phyloP scores from a whole-genome alignment of 2,797 vertebrate genomes.

The Lateolabrax maculatus region DNA sequence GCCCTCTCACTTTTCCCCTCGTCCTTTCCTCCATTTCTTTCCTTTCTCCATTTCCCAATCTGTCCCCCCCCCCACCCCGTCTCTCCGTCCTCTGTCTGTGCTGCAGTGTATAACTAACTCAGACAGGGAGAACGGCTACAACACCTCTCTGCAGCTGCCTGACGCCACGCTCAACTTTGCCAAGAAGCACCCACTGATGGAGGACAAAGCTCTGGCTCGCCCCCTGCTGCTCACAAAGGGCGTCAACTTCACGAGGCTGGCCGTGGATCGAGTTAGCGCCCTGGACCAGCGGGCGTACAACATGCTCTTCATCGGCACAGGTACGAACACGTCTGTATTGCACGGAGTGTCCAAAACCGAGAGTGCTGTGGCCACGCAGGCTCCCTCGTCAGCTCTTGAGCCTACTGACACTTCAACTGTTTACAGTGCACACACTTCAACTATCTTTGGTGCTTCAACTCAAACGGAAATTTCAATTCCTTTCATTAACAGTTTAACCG shows the following conservation, averaged over 20 bases:
- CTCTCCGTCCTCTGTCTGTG: constrained; percentile 36
- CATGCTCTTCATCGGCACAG: constrained; percentile 96
- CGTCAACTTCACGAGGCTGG: constrained; percentile 94
- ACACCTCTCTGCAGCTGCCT: constrained; percentile 93
- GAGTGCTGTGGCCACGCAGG: neutral
- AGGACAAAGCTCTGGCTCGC: constrained; percentile 88
- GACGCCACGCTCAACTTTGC: constrained; percentile 98
- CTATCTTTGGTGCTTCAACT: too few species aligned
- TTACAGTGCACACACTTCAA: neutral
- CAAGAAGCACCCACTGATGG: constrained; percentile 97
- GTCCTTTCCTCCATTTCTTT: constrained; percentile 21
- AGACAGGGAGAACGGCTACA: constrained; percentile 90
- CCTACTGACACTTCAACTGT: neutral
- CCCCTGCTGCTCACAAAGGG: constrained; percentile 94
- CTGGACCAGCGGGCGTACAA: constrained; percentile 90
- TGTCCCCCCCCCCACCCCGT: constrained; percentile 21
- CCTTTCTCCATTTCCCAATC: constrained; percentile 29
- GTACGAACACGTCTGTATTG: constrained; percentile 71
- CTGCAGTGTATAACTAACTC: constrained; percentile 94
- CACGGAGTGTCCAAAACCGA: neutral
- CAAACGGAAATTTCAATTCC: neutral
- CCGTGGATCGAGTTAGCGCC: constrained; percentile 88
- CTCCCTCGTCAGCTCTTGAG: neutral
- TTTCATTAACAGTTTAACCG: too few species aligned
- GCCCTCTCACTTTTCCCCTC: constrained; percentile 20